Percentiles rank a stretch among this genome's conserved stretches.
Conservation (phyloP, 2,888 invertebrate species). For the Nomada ruficornis region DNA sequence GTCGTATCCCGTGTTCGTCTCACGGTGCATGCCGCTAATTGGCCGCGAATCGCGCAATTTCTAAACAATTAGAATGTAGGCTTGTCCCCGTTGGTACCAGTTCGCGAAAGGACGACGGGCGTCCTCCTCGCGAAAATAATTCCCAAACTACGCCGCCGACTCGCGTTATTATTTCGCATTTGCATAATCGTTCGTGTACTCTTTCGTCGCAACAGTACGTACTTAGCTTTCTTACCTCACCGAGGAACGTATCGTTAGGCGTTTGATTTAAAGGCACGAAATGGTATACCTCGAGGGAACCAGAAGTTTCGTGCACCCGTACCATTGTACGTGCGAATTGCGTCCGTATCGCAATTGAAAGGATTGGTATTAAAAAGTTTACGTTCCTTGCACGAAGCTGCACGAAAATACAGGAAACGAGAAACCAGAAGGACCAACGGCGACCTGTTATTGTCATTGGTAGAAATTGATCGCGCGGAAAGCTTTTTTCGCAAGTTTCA, state of each 20-base stretch:
- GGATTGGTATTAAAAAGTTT: too few species aligned
- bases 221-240: background rate
- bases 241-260: background rate
- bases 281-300: background rate
- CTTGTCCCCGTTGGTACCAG: constrained; percentile 65
- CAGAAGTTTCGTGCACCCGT: too few species aligned
- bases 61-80: constrained; percentile 75
- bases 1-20: constrained; percentile 57
- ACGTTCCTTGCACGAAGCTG: too few species aligned
- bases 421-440: too few species aligned
- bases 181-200: constrained; percentile 44
- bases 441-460: too few species aligned
- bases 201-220: constrained; percentile 28
- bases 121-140: constrained; percentile 34
- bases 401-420: too few species aligned
- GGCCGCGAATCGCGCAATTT: constrained; percentile 75
- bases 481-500: too few species aligned
- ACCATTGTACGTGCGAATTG: too few species aligned
- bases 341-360: too few species aligned
- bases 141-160: background rate
- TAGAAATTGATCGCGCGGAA: too few species aligned
- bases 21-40: constrained; percentile 76
- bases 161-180: constrained; percentile 47
- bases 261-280: constrained; percentile 12
- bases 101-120: constrained; percentile 45